Evolutionary conservation across 2,888 invertebrate species (phyloP).

Genomic region (Heteromurus nitidus): DNA sequence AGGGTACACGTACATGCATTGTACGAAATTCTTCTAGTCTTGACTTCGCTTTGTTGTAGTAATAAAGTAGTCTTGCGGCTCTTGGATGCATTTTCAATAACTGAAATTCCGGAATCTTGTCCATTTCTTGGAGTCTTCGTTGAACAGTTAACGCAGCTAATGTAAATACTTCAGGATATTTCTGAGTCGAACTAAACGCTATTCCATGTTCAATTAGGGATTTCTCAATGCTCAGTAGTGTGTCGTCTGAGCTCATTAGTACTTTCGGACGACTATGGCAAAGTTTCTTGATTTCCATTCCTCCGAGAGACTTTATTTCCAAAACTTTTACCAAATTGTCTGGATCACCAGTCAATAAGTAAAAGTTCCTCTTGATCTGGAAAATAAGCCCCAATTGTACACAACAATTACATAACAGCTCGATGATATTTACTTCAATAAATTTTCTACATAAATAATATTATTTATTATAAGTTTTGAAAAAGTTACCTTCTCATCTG

Average conservation of each 20-base stretch:
- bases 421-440: background rate
- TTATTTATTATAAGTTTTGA: background rate
- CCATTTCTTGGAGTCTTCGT: slow-evolving; percentile 79
- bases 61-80: slow-evolving; percentile 78
- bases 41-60: slow-evolving; percentile 77
- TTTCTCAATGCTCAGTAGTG: slow-evolving; percentile 78
- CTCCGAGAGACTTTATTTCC: slow-evolving; percentile 79
- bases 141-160: slow-evolving; percentile 80
- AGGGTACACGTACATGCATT: slow-evolving; percentile 77
- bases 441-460: background rate
- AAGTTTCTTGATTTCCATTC: slow-evolving; percentile 78
- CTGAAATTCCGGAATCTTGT: slow-evolving; percentile 80
- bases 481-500: slow-evolving; percentile 40
- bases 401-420: background rate
- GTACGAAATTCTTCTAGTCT: slow-evolving; percentile 78
- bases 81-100: slow-evolving; percentile 80
- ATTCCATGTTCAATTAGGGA: slow-evolving; percentile 80
- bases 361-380: slow-evolving; percentile 79
- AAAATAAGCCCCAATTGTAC: background rate
- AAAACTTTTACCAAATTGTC: slow-evolving; percentile 79
- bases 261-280: slow-evolving; percentile 81
- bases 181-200: slow-evolving; percentile 78
- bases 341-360: slow-evolving; percentile 80
- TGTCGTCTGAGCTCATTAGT: slow-evolving; percentile 79
- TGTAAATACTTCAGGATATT: slow-evolving; percentile 79